Evolutionary conservation across 2,888 invertebrate genomes (phyloP).

Genomic region (Tipula lateralis): DNA sequence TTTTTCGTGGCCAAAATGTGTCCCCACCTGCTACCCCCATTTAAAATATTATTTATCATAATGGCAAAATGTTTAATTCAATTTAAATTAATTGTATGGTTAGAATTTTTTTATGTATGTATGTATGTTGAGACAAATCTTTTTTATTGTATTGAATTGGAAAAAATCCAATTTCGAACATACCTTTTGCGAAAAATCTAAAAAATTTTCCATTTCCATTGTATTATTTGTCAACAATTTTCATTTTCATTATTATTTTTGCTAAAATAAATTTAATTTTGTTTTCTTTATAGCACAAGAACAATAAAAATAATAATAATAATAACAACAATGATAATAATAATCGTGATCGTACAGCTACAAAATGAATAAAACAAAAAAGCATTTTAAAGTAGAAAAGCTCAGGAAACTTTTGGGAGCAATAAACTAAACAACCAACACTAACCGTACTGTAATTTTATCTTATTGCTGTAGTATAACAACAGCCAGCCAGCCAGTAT

Average conservation of each 20-base stretch:
- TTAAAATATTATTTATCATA: neutral
- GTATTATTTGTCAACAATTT: constrained; percentile 3
- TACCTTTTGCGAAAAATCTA: neutral
- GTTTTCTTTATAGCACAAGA: neutral
- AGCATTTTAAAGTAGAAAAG: neutral
- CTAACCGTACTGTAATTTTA: neutral
- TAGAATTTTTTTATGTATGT: neutral
- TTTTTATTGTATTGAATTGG: neutral
- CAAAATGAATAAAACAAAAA: neutral
- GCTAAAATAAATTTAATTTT: neutral
- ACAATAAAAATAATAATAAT: neutral
- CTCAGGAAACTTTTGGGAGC: neutral
- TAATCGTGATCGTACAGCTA: neutral
- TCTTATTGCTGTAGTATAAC: neutral
- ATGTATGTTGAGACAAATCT: neutral
- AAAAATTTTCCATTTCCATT: neutral
- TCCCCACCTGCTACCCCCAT: neutral
- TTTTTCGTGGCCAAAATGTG: neutral
- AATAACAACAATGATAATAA: neutral
- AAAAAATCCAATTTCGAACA: neutral
- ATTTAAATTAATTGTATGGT: neutral
- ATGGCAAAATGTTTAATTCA: neutral
- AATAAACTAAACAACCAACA: neutral
- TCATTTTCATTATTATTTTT: neutral
- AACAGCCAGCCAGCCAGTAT: neutral